phyloP scores from a whole-genome alignment of 2,888 invertebrate genomes.

The Dicyrtomina minuta region DNA sequence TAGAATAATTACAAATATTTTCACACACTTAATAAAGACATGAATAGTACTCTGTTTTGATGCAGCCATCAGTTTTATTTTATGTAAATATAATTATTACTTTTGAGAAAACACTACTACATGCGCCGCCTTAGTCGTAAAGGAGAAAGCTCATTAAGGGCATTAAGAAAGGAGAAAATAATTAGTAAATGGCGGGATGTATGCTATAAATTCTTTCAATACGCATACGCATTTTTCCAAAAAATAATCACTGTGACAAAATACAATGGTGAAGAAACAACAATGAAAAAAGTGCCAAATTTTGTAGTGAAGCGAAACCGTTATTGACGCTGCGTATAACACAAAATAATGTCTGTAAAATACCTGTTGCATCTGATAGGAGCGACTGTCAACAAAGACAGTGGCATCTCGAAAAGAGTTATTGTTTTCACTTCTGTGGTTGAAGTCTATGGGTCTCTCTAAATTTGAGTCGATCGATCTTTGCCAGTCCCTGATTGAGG shows the following conservation, averaged over 20 bases:
- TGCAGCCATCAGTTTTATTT: neutral
- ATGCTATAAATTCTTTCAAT: neutral
- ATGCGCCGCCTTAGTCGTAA: too few relatives aligned
- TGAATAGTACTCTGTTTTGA: neutral
- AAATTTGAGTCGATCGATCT: conserved; percentile 46
- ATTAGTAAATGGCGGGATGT: conserved; percentile 21
- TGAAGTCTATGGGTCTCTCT: conserved; percentile 41
- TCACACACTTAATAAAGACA: conserved; percentile 4
- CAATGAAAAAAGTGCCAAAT: conserved; percentile 1
- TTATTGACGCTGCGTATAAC: too few relatives aligned
- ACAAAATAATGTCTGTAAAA: neutral
- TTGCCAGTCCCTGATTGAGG: conserved; percentile 52
- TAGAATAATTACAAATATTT: neutral
- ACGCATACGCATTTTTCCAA: too few relatives aligned
- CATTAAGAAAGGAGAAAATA: neutral
- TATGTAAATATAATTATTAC: neutral
- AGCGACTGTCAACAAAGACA: conserved; percentile 42
- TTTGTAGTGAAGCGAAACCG: too few relatives aligned
- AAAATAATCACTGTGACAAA: neutral
- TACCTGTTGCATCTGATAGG: conserved; percentile 51
- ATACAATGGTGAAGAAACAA: conserved; percentile 11
- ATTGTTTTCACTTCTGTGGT: conserved; percentile 42
- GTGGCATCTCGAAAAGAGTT: conserved; percentile 39
- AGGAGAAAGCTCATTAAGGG: conserved; percentile 6
- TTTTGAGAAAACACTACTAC: neutral